Percentiles rank a stretch among this genome's conserved stretches.
These are phyloP conservation scores for Conops quadrifasciatus DNA, from an alignment of 2,888 invertebrate species.

Conservation along the genomic window DNA sequence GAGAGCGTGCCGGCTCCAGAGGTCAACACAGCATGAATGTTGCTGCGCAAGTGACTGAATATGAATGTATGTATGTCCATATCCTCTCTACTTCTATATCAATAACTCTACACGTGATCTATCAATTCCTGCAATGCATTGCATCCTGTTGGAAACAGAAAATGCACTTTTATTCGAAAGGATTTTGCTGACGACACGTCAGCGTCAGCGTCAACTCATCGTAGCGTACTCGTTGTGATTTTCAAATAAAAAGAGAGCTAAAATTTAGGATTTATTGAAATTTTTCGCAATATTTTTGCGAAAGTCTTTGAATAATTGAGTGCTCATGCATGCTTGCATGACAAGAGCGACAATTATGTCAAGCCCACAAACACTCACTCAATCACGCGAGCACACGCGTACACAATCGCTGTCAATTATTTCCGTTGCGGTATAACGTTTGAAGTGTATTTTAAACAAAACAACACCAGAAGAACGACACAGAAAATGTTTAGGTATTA, in stretches of 20 bases:
- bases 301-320: constrained; percentile 5
- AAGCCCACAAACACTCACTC: constrained; percentile 3
- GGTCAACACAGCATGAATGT: too few relatives aligned
- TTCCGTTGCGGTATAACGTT: not conserved
- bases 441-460: not conserved
- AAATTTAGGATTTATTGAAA: not conserved
- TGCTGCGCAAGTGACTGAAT: too few relatives aligned
- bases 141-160: too few relatives aligned
- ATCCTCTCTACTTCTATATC: too few relatives aligned
- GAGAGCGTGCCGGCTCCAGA: too few relatives aligned
- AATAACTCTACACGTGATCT: too few relatives aligned
- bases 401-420: constrained; percentile 9
- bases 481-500: not conserved
- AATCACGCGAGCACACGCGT: not conserved
- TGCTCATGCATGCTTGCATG: not conserved
- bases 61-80: too few relatives aligned
- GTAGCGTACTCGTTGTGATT: too few relatives aligned
- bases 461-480: not conserved
- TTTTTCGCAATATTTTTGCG: not conserved
- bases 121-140: too few relatives aligned
- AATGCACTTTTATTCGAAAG: too few relatives aligned
- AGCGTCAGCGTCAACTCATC: too few relatives aligned
- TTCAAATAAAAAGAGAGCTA: not conserved
- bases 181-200: too few relatives aligned
- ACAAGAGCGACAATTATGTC: constrained; percentile 8